Conservation (phyloP, 23 tunicate genomes). For the Botrylloides violaceus region DNA sequence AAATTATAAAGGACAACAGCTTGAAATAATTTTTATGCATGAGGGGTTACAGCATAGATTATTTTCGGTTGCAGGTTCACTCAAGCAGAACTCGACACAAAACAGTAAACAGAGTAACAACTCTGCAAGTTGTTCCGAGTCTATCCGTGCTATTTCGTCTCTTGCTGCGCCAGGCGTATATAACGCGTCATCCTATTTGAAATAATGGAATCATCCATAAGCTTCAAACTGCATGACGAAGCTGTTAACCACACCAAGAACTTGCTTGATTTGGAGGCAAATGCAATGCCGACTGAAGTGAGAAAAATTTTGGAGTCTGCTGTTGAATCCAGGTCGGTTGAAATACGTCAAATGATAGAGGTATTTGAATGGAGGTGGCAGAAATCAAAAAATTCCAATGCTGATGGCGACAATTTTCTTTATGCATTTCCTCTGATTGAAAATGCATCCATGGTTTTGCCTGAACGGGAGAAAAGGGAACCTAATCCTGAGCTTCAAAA, state of each 20-base stretch:
- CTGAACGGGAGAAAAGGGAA: conserved; percentile 9
- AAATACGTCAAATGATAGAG: conserved; percentile 11
- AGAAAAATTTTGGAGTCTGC: conserved; percentile 5
- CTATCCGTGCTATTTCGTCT: no score
- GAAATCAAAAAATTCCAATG: not conserved
- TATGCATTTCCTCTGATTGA: conserved; percentile 11
- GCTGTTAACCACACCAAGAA: conserved; percentile 2
- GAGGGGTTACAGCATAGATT: no score
- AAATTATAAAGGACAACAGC: no score
- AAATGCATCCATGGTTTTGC: conserved; percentile 38
- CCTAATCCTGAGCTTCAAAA: conserved; percentile 46
- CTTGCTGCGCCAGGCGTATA: no score
- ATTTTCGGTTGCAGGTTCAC: no score
- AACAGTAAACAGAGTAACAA: no score
- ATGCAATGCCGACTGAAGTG: not conserved
- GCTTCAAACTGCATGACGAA: not conserved
- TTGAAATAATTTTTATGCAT: no score
- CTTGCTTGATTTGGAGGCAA: not conserved
- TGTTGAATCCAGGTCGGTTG: not conserved
- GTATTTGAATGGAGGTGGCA: conserved; percentile 15
- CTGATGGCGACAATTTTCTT: not conserved
- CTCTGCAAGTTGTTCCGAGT: no score
- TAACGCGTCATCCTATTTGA: no score
- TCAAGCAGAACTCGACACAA: no score
- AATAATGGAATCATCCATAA: no score